A percentile compares a stretch with the other conserved stretches of the same genome.
Conservation (phyloP, 2,888 invertebrate species). For the Cerastoderma edule region DNA sequence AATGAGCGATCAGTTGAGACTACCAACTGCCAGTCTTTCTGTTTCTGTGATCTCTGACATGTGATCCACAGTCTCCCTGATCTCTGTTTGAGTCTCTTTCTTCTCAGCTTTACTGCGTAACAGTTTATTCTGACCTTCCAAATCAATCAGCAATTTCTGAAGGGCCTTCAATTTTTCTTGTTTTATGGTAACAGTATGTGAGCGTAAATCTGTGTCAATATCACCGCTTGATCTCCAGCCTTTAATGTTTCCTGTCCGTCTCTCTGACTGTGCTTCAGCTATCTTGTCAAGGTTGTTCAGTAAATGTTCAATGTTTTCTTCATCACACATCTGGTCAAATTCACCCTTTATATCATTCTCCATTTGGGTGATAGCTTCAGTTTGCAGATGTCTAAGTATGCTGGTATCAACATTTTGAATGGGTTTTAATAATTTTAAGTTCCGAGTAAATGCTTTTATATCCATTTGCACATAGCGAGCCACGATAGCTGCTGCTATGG, state of each 20-base stretch:
- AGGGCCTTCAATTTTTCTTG: constrained; percentile 48
- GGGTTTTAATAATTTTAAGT: constrained; percentile 40
- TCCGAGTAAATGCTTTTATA: too few species aligned
- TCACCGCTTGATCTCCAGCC: constrained; percentile 46
- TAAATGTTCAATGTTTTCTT: constrained; percentile 47
- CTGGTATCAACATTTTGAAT: constrained; percentile 24
- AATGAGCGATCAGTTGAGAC: neutral
- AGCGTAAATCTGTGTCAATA: constrained; percentile 37
- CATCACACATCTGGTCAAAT: constrained; percentile 47
- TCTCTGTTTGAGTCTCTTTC: constrained; percentile 41
- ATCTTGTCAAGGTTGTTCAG: constrained; percentile 45
- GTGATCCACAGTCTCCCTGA: constrained; percentile 20
- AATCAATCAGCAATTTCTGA: constrained; percentile 36
- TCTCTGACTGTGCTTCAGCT: too few species aligned
- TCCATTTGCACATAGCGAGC: too few species aligned
- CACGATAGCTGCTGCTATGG: too few species aligned
- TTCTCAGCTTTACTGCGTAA: constrained; percentile 35
- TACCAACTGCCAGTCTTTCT: constrained; percentile 1
- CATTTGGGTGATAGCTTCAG: constrained; percentile 37
- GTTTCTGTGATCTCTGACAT: constrained; percentile 32
- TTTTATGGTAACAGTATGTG: constrained; percentile 36
- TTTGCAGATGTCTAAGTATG: constrained; percentile 35
- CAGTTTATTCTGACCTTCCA: constrained; percentile 58
- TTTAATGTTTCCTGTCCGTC: neutral
- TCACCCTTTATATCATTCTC: constrained; percentile 46